Percentiles rank a stretch among this genome's conserved stretches.
Conservation (phyloP, 2,113 vertebrate species). For the Cephalophus harveyi region DNA sequence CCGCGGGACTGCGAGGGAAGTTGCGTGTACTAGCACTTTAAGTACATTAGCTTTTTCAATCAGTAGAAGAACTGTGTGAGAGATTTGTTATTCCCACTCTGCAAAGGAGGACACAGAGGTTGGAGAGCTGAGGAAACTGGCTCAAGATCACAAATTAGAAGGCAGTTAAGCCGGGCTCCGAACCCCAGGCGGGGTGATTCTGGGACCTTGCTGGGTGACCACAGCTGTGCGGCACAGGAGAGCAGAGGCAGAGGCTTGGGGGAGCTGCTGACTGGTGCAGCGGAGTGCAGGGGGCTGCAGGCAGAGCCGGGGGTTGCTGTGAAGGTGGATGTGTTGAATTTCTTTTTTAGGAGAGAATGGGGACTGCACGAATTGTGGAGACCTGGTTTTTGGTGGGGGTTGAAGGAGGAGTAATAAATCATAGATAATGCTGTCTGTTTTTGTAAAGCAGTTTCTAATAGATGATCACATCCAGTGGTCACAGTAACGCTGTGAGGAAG, state of each 20-base stretch:
- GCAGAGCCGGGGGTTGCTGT: not conserved
- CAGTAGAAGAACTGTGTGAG: not conserved
- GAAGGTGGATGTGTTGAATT: not conserved
- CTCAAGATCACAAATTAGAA: not conserved
- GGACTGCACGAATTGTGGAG: too few species aligned
- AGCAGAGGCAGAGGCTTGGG: not conserved
- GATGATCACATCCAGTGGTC: not conserved
- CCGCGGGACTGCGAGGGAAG: not conserved
- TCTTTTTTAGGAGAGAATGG: not conserved
- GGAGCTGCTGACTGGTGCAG: not conserved
- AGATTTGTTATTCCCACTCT: not conserved
- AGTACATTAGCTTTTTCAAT: not conserved
- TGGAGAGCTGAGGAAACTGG: not conserved
- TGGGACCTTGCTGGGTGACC: not conserved
- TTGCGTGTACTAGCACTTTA: not conserved
- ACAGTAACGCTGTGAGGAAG: fast-evolving
- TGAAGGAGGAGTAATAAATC: not conserved
- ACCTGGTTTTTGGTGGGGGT: not conserved
- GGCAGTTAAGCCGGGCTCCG: not conserved
- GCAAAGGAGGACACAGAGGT: not conserved
- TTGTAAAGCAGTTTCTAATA: not conserved
- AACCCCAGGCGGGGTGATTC: not conserved
- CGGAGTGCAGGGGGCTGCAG: not conserved
- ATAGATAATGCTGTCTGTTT: not conserved
- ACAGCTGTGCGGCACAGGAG: not conserved